phyloP scores from a whole-genome alignment of 2,797 vertebrate genomes.

The Gorsachius magnificus region DNA sequence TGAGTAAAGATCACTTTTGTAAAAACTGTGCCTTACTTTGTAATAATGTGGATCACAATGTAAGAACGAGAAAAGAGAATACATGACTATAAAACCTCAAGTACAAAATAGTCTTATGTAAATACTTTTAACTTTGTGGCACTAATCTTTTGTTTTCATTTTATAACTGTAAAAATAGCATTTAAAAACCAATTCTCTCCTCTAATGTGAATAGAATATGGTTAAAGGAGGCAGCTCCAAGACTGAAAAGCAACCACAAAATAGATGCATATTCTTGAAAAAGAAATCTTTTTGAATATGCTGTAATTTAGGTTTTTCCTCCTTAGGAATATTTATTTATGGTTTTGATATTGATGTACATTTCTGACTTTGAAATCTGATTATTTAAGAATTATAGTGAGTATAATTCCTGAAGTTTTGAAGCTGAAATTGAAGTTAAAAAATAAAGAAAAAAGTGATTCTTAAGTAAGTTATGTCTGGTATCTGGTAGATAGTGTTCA shows the following conservation, averaged over 20 bases:
- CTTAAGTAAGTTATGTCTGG: neutral
- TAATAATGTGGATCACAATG: neutral
- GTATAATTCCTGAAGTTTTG: neutral
- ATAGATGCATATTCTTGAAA: neutral
- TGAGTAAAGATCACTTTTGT: neutral
- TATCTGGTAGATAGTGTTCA: neutral
- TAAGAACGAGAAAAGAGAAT: neutral
- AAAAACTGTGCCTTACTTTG: neutral
- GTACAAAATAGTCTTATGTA: neutral
- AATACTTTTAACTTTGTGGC: neutral
- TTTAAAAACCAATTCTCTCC: neutral
- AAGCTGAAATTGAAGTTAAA: neutral
- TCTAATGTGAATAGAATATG: neutral
- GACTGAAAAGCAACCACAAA: neutral
- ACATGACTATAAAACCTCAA: neutral
- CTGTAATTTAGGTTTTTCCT: neutral
- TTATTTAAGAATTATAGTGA: neutral
- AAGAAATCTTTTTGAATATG: neutral
- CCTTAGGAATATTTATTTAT: neutral
- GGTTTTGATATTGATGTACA: neutral
- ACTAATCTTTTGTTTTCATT: neutral
- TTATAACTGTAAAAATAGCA: neutral
- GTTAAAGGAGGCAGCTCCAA: neutral
- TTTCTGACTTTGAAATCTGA: neutral
- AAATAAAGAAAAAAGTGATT: neutral